Base-by-base conservation (phyloP, 1,140 invertebrate species). In the Hydropsyche tenuis region DNA sequence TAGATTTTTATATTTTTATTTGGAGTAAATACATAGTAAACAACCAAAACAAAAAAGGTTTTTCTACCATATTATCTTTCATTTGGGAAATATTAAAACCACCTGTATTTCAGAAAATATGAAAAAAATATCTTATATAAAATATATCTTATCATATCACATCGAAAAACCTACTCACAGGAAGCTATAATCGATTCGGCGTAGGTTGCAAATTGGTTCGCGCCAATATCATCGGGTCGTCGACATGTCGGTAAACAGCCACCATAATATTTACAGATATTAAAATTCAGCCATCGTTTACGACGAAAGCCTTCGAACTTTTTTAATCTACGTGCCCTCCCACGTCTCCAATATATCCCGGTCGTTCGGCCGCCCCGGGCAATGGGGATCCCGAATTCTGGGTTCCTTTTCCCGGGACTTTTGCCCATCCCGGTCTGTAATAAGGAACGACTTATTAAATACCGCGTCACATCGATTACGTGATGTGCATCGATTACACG, bases 391-490 rank as follows among this genome's bases (percentile, higher is more conserved):
- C 22, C 20, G 56, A 60, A 60, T 25, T 25, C 23, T 25, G 56
- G 56, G 23, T 60, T 22, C 22, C 22, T 14, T 25, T 60, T 25
- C 12, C 9, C 14, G 11, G 11, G 4, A n/a, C 48, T 53, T 53
- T 53, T 20, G 1, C n/a, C 12, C 5, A 25, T 22, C 56, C 9
- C 30, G 3, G 3, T 37, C 30, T 37, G 56, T 60, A 60, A 60
- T 60, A 60, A 60, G 22, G 56, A 60, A 60, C 56, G 56, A 60
- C 56, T 60, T 60, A 60, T 60, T 60, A 60, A 60, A 60, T 60
- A 60, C 56, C 56, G 20, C 22, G 56, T 60, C 22, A 60, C 56
- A 25, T 20, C 51, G 18, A 25, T 11, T 60, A 60, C 56, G 56
- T 60, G 56, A 22, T 60, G 23, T 4, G 56, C 18, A 60, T 60